Percentiles rank a stretch among this genome's conserved stretches.
These are phyloP conservation scores for Spondyliosoma cantharus DNA, from an alignment of 2,797 vertebrate species.

Conservation along the genomic window DNA sequence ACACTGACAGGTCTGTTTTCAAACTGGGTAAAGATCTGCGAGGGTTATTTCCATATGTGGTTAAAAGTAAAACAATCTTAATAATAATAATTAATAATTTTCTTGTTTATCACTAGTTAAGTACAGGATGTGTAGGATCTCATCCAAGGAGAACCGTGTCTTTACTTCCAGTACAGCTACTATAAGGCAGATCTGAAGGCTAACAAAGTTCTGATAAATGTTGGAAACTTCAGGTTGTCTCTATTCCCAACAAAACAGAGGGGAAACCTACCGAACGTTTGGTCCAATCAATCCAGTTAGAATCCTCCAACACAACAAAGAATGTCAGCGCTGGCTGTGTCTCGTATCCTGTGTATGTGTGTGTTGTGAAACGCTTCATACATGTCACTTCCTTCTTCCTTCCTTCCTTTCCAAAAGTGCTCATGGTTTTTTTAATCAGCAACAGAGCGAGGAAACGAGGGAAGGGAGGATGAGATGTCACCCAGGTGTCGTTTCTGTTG, in stretches of 20 bases:
- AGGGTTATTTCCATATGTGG: background rate
- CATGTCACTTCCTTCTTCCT: conserved; percentile 72
- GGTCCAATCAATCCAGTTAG: conserved; percentile 24
- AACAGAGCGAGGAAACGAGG: conserved; percentile 29
- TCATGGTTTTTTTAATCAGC: conserved; percentile 55
- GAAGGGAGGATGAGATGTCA: conserved; percentile 29
- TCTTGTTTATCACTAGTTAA: background rate
- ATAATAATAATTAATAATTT: too few relatives aligned
- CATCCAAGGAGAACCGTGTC: background rate
- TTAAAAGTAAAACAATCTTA: background rate
- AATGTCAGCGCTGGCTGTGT: conserved; percentile 24
- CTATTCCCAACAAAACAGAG: background rate
- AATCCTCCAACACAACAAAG: conserved; percentile 21
- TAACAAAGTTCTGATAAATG: conserved; percentile 5
- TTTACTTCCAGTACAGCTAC: background rate
- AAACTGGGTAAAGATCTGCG: background rate
- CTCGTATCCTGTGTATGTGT: conserved; percentile 52
- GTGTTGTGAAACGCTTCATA: conserved; percentile 48
- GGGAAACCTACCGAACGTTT: conserved; percentile 54
- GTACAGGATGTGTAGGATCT: background rate
- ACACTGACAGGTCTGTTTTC: background rate
- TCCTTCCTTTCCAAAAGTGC: conserved; percentile 67
- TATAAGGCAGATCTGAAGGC: background rate
- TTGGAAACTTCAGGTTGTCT: background rate
- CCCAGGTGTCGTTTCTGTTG: background rate